Percentiles rank a stretch among this genome's conserved stretches.
phyloP scores from a whole-genome alignment of 2,888 invertebrate species.

The Stratiomys singularior region DNA sequence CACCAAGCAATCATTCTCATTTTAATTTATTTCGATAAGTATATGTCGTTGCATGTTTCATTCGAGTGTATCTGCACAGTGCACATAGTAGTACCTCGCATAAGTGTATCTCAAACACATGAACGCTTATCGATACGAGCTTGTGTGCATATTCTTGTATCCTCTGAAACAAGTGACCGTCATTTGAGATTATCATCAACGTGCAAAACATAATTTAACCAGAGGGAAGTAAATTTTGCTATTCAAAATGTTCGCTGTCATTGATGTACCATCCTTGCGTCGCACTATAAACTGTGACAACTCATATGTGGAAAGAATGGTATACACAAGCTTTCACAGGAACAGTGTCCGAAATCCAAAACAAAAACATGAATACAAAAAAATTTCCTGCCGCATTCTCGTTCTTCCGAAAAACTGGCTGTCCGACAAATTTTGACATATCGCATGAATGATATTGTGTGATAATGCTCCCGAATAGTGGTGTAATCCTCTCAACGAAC shows the following conservation, averaged over 20 bases:
- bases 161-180: constrained; percentile 34
- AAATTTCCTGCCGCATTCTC: constrained; percentile 14
- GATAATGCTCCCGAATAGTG: constrained; percentile 20
- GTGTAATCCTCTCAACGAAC: constrained; percentile 23
- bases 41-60: not conserved
- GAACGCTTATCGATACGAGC: not conserved
- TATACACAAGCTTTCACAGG: not conserved
- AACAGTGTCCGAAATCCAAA: not conserved
- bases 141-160: not conserved
- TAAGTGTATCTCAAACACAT: not conserved
- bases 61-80: not conserved
- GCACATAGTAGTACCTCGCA: not conserved
- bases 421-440: constrained; percentile 46
- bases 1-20: not conserved
- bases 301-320: no score
- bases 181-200: constrained; percentile 42
- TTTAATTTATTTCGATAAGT: constrained; percentile 31
- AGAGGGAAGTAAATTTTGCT: constrained; percentile 33
- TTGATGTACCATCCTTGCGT: not conserved
- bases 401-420: constrained; percentile 21
- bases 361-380: constrained; percentile 5
- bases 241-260: constrained; percentile 5
- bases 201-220: constrained; percentile 37
- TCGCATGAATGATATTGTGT: constrained; percentile 40
- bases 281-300: not conserved